A percentile compares a stretch with the other conserved stretches of the same genome.
These are phyloP conservation scores for Trachymyrmex cornetzi DNA, from an alignment of 1,140 invertebrate species.

Conservation along the genomic window DNA sequence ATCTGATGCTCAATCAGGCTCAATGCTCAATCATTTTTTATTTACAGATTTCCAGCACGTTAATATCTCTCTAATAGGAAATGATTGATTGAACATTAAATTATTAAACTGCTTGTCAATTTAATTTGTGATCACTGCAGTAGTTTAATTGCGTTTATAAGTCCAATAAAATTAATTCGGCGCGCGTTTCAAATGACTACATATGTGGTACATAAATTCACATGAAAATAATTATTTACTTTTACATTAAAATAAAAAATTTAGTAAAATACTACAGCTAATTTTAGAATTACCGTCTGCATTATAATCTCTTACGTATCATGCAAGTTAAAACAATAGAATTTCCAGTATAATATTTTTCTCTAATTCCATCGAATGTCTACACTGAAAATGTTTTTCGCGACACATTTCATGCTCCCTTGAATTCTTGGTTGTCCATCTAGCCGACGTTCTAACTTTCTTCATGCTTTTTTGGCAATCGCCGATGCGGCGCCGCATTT, in stretches of 20 bases:
- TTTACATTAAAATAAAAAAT: not conserved
- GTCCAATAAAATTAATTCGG: too few relatives aligned
- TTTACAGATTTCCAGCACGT: too few relatives aligned
- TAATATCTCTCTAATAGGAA: too few relatives aligned
- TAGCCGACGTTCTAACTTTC: constrained; percentile 27
- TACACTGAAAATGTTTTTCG: constrained; percentile 37
- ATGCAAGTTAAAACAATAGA: not conserved
- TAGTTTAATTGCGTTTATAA: too few relatives aligned
- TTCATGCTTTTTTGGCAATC: constrained; percentile 5
- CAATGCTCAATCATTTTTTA: too few relatives aligned
- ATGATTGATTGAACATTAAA: too few relatives aligned
- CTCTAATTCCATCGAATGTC: not conserved
- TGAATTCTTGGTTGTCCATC: not conserved
- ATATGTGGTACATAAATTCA: too few relatives aligned
- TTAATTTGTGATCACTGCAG: too few relatives aligned
- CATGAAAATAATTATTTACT: too few relatives aligned
- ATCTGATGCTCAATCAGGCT: too few relatives aligned
- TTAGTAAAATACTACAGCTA: not conserved
- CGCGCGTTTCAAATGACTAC: too few relatives aligned
- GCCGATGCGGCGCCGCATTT: constrained; percentile 27
- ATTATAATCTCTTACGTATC: not conserved
- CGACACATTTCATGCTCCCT: constrained; percentile 37
- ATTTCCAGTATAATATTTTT: constrained; percentile 3
- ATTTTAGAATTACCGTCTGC: not conserved
- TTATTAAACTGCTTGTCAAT: too few relatives aligned